phyloP scores from a whole-genome alignment of 2,113 vertebrate genomes.

The Oncorhynchus masou region DNA sequence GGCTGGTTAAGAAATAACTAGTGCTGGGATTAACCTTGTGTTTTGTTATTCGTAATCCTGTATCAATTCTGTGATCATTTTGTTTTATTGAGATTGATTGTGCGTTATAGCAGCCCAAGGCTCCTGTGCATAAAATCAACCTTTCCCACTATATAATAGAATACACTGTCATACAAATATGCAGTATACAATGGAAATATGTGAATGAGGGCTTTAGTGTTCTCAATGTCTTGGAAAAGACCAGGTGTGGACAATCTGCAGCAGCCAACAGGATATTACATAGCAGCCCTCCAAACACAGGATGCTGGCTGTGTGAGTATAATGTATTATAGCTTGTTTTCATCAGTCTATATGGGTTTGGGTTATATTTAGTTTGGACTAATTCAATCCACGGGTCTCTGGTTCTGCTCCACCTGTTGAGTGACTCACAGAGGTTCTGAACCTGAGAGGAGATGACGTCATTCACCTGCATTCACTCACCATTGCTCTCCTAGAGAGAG shows the following conservation, averaged over 20 bases:
- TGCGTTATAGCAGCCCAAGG: not conserved
- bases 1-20: not conserved
- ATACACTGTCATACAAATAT: not conserved
- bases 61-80: too few species aligned
- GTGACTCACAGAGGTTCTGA: not conserved
- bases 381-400: not conserved
- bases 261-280: too few species aligned
- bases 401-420: slow-evolving; percentile 16
- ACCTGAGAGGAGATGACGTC: not conserved
- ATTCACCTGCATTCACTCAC: not conserved
- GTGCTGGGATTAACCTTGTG: not conserved
- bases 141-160: not conserved
- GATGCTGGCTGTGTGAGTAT: not conserved
- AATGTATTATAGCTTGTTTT: not conserved
- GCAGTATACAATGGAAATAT: not conserved
- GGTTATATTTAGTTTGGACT: slow-evolving; percentile 8
- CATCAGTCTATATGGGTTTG: not conserved
- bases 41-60: not conserved
- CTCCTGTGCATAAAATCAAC: not conserved
- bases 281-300: not conserved
- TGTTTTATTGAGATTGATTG: not conserved
- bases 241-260: not conserved
- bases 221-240: not conserved
- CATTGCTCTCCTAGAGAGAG: not conserved
- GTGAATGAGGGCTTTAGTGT: not conserved